These are phyloP conservation scores for Polymixis lichenea DNA, from an alignment of 2,888 invertebrate species.

Conservation along the genomic window DNA sequence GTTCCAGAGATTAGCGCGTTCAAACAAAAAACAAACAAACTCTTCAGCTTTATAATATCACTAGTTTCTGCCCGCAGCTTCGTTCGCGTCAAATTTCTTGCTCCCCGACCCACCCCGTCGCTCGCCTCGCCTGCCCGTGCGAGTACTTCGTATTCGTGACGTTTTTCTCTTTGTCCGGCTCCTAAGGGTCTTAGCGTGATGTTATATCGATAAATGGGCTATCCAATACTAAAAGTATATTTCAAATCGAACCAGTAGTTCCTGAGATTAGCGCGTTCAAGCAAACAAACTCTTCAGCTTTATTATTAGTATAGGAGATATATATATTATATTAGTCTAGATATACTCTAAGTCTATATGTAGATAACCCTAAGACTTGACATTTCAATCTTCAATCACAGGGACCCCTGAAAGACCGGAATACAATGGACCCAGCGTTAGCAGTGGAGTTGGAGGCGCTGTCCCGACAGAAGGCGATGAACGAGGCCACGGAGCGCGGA, in stretches of 20 bases:
- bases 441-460: slow-evolving; percentile 44
- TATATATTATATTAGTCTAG: no score
- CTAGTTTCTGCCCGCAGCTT: no score
- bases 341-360: no score
- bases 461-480: slow-evolving; percentile 55
- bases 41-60: not conserved
- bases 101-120: no score
- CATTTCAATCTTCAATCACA: not conserved
- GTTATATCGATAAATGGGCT: no score
- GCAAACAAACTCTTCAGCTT: not conserved
- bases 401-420: not conserved
- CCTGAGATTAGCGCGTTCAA: not conserved
- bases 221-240: no score
- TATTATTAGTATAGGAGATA: not conserved
- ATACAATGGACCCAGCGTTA: slow-evolving; percentile 50
- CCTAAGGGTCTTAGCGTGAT: no score
- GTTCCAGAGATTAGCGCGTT: not conserved
- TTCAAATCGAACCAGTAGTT: no score
- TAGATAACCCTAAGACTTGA: not conserved
- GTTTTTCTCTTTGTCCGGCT: no score
- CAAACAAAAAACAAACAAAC: not conserved
- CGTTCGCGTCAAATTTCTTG: no score
- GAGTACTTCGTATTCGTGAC: no score
- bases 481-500: slow-evolving; percentile 43
- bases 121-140: no score